Base-by-base conservation (phyloP, 2,888 invertebrate genomes). In the Chloroclysta siterata region DNA sequence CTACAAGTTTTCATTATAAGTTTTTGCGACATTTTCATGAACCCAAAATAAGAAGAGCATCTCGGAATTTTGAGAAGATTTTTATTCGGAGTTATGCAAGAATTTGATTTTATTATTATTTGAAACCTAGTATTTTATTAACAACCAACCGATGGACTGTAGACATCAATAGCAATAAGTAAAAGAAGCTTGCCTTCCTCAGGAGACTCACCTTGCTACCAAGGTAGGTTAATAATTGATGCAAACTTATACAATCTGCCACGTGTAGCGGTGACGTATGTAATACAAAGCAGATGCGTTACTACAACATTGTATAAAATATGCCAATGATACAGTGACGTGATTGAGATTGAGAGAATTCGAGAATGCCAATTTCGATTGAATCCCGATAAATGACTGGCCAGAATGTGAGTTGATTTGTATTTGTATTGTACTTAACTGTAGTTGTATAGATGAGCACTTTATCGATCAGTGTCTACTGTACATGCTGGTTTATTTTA, bases 221-320 rank as follows among this genome's bases (percentile, higher is more conserved):
- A 47, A 56, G 54, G 17, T 50, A 48, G 13, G 13, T 10, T 11
- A 13, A 73, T 72, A 72, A 72, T 68, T 70, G 70, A 77, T 72
- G 70, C 72, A 69, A 75, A 72, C 72, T 72, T 71, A 66, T 51
- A 68, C 60, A 68, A 63, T 51, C 17, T 56, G 60, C 69, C 80
- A 78, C 77, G 75, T 81, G 77, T 66, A 64, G 66, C 63, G 58
- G 48, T 72, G 70, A 78, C 74, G 75, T 70, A 72, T 66, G 65
- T 69, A 71, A 79, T 75, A 66, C 66, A 77, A 73, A 68, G 75
- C 78, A 81, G 77, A 80, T 81, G 78, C 72, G 72, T 59, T 28
- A 6, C 3, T 41, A 41, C 28, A 41, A 46, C 52, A 53, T 36
- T 57, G 63, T 65, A 44, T n/a, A 63, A 64, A 66, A 64, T 66